Evolutionary conservation across 2,113 vertebrate genomes (phyloP).

Genomic region (Psittacula cyanocephala): DNA sequence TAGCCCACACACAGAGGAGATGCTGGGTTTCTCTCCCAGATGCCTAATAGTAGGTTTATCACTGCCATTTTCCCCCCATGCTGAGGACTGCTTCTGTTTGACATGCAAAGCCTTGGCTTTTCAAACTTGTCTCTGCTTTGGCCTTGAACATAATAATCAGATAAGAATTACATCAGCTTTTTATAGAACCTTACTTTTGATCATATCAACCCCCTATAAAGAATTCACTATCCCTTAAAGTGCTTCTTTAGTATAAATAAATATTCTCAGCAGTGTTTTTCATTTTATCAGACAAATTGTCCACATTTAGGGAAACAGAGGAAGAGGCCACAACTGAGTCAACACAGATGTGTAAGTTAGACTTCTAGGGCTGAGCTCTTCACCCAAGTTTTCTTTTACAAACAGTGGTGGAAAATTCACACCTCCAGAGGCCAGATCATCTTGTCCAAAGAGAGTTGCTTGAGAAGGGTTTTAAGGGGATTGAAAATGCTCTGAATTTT

Average conservation of each 20-base stretch:
- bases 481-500: not conserved
- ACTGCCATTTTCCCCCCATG: slow-evolving; percentile 60
- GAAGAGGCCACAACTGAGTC: not conserved
- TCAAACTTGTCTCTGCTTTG: slow-evolving; percentile 14
- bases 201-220: not conserved
- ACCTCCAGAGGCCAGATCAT: not conserved
- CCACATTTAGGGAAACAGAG: not conserved
- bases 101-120: slow-evolving; percentile 32
- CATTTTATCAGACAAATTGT: not conserved
- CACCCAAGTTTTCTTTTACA: not conserved
- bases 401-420: not conserved
- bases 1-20: slow-evolving; percentile 46
- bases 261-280: not conserved
- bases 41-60: slow-evolving; percentile 61
- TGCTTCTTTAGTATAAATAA: not conserved
- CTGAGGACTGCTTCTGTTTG: slow-evolving; percentile 33
- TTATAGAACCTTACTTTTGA: not conserved
- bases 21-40: slow-evolving; percentile 40
- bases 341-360: not conserved
- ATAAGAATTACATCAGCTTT: not conserved
- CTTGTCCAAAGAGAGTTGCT: not conserved
- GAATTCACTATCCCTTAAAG: not conserved
- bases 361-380: not conserved
- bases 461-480: not conserved
- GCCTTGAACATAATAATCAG: slow-evolving; percentile 25